Evolutionary conservation across 2,113 vertebrate genomes (phyloP), one percentile per base, ranked within the genome.

Genomic region (Madoqua kirkii): DNA sequence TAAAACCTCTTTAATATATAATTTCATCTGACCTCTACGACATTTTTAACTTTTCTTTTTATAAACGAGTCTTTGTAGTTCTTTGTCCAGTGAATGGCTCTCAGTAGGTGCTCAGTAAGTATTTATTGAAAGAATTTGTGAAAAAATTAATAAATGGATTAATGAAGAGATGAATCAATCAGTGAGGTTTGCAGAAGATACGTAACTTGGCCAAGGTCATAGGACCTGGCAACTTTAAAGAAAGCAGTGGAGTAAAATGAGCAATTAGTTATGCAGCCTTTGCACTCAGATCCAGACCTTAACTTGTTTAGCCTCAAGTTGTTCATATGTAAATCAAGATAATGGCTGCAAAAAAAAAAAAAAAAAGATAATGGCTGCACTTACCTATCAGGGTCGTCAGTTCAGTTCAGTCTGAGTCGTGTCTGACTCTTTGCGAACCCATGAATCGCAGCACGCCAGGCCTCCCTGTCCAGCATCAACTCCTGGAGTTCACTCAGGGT

Each of bases 101-200:
- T 52, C n/a, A 36, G 48, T 88, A 76, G 57, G 5, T 23, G 52
- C n/a, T 87, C n/a, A 54, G 11, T 55, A 93, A 89, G 54, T 95
- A 88, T 91, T 67, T 29, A 3, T 81, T 89, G 45, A 95, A 45
- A 81, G 23, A 79, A 89, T 71, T 89, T 4, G 3, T 62, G 21
- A 76, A 76, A 50, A 67, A 60, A 36, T 86, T 67, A 86, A 86
- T 86, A 52, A 50, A n/a, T 83, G 54, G 36, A 12, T 36, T 33
- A 40, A 52, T 85, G 21, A 31, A 82, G 29, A 16, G 21, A 9
- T n/a, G 3, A 78, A 64, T n/a, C 27, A 57, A 36, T 67, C 52
- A 17, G 14, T 23, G 36, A 92, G 45, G 17, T 45, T 48, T 11
- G 52, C 29, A 40, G 48, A 93, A 52, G 29, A 84, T 50, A 5